Percentiles rank a stretch among this genome's conserved stretches.
phyloP scores from a whole-genome alignment of 2,797 vertebrate species.

The Caiman crocodilus region DNA sequence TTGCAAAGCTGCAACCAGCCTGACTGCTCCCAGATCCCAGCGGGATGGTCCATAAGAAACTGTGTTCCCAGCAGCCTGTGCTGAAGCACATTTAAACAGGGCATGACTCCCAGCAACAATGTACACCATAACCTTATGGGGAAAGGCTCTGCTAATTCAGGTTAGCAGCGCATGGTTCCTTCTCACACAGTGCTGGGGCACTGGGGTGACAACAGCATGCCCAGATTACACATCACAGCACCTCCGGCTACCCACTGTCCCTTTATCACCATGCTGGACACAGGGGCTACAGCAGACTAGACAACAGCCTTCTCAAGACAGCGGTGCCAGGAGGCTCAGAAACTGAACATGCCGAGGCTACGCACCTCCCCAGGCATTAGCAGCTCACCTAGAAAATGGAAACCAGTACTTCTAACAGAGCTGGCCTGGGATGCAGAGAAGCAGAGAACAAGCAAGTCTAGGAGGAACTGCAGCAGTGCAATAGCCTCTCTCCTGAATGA shows the following conservation, averaged over 20 bases:
- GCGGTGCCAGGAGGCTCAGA: constrained; percentile 19
- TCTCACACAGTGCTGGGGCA: constrained; percentile 27
- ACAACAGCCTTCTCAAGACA: constrained; percentile 16
- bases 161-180: background rate
- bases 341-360: background rate
- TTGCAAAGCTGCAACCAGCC: background rate
- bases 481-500: rapidly evolving
- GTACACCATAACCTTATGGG: constrained; percentile 8
- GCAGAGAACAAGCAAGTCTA: too few relatives aligned
- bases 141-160: constrained; percentile 15
- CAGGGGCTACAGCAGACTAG: constrained; percentile 3
- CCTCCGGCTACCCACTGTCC: constrained; percentile 19
- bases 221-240: constrained; percentile 55
- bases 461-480: too few relatives aligned
- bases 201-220: background rate
- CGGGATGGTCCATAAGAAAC: background rate
- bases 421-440: too few relatives aligned
- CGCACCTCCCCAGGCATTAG: background rate
- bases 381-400: constrained; percentile 49
- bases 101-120: constrained; percentile 32
- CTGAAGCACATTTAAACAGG: constrained; percentile 10
- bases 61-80: background rate
- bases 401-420: background rate
- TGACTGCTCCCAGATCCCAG: background rate
- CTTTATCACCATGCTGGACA: background rate